A percentile compares a stretch with the other conserved stretches of the same genome.
phyloP scores from a whole-genome alignment of 2,888 invertebrate genomes.

The Spisula subtruncata region DNA sequence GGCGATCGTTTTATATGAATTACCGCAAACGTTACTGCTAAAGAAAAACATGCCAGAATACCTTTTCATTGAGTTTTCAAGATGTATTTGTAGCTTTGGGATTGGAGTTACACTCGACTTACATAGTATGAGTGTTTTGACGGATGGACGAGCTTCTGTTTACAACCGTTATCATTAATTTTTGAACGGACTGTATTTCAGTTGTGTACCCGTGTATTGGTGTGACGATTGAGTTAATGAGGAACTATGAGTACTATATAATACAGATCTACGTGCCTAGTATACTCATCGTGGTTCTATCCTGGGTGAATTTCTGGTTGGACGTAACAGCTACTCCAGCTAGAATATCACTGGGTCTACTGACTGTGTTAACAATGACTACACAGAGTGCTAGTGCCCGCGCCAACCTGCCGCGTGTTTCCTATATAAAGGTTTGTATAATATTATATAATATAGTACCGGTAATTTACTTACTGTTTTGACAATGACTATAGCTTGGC shows the following conservation, averaged over 20 bases:
- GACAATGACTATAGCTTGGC: no score
- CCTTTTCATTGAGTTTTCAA: no score
- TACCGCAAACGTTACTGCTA: no score
- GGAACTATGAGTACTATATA: slow-evolving; percentile 71
- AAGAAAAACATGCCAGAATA: no score
- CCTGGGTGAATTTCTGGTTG: slow-evolving; percentile 77
- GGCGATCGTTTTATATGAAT: no score
- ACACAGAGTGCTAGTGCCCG: slow-evolving; percentile 75
- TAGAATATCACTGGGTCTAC: slow-evolving; percentile 75
- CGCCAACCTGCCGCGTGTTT: slow-evolving; percentile 70
- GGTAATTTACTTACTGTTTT: slow-evolving; percentile 77
- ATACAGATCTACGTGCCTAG: slow-evolving; percentile 75
- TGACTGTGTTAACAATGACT: slow-evolving; percentile 78
- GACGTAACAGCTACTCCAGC: slow-evolving; percentile 76
- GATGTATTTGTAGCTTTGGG: no score
- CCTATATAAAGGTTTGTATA: slow-evolving; percentile 65
- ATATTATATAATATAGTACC: no score
- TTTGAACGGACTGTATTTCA: no score
- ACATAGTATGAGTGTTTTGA: no score
- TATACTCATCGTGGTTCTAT: slow-evolving; percentile 72
- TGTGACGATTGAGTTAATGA: slow-evolving; percentile 54
- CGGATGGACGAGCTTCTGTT: no score
- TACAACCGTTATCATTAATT: no score
- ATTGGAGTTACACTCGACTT: no score
- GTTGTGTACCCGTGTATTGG: slow-evolving; percentile 70